Base-by-base conservation (phyloP, 2,113 vertebrate genomes). In the Sebastes fasciatus region DNA sequence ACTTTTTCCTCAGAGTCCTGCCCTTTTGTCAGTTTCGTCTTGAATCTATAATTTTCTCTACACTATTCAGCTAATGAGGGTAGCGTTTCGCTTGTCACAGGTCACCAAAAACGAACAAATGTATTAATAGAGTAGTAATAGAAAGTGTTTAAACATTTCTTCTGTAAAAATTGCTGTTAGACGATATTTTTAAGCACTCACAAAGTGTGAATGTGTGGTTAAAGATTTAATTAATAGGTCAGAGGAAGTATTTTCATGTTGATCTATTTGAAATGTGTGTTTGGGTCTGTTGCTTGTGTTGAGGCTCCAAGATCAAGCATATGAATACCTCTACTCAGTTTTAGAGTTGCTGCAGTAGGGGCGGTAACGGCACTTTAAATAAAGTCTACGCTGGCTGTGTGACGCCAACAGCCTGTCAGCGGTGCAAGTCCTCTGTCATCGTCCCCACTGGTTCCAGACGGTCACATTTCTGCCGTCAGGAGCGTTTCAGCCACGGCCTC, bases 381-480 rank as follows among this genome's bases (percentile, higher is more conserved):
- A 19, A 40, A 52, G 23, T 19, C 49, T 52, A 13, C 48, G 10
- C 40, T 23, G 8, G 40, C 10, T 1, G 5, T 51, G 66, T 71
- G 5, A 49, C 3, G 0, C 11, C 21, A 16, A 21, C 57, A 71
- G 67, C 12, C 52, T 49, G 48, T 68, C 54, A 48, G 73, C 60
- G 48, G 54, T 42, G n/a, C 58, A 51, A 5, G 43, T 80, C 71
- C 51, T 49, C 8, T 63, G 52, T 65, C 55, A 71, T 19, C 21
- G 65, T 71, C 65, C 46, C 61, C n/a, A 62, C 26, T 19, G 51
- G 55, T 61, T 62, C 52, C 74, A 68, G 17, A 69, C 43, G 52
- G 58, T 79, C 43, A 40, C 1, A 2, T n/a, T 16, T 64, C 48
- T 43, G 60, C 34, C 58, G 34, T 45, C 49, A 62, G 17, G 55